Conservation (phyloP, 2,797 vertebrate genomes). For the Tympanoctomys barrerae region DNA sequence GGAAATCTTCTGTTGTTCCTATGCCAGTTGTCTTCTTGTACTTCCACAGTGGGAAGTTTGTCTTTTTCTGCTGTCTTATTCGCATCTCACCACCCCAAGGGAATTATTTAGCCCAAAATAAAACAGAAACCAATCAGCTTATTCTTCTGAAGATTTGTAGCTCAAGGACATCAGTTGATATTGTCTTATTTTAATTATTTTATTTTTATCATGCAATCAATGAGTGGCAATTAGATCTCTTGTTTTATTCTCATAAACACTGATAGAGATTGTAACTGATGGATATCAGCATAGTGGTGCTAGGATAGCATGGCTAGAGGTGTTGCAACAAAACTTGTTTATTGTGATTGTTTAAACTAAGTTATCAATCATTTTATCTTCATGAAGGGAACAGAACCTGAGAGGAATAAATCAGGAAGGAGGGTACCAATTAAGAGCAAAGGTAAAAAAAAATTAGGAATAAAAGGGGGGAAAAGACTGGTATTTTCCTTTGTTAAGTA, state of each 20-base stretch:
- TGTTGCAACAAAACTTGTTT: neutral
- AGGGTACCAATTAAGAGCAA: neutral
- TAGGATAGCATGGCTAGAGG: neutral
- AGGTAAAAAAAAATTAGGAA: neutral
- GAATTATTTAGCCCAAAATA: slow-evolving; percentile 45
- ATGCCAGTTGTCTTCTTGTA: slow-evolving; percentile 40
- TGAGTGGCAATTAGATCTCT: neutral
- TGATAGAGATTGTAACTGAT: slow-evolving; percentile 23
- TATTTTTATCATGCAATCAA: slow-evolving; percentile 33
- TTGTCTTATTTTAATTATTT: neutral
- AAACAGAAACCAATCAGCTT: slow-evolving; percentile 2
- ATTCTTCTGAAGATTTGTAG: slow-evolving; percentile 34
- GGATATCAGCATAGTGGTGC: neutral
- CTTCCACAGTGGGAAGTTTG: slow-evolving; percentile 60
- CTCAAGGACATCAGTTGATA: neutral
- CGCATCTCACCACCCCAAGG: neutral
- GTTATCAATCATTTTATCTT: neutral
- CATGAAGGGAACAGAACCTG: neutral
- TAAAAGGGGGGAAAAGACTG: neutral
- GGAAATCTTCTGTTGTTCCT: slow-evolving; percentile 64
- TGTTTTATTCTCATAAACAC: slow-evolving; percentile 16
- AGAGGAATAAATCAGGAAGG: slow-evolving; percentile 29
- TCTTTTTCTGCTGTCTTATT: slow-evolving; percentile 46
- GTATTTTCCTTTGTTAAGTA: neutral
- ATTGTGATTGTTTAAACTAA: neutral